Conservation (phyloP, 30 jellyfish, hydroid and myxozoan genomes). For the Turritopsis rubra region DNA sequence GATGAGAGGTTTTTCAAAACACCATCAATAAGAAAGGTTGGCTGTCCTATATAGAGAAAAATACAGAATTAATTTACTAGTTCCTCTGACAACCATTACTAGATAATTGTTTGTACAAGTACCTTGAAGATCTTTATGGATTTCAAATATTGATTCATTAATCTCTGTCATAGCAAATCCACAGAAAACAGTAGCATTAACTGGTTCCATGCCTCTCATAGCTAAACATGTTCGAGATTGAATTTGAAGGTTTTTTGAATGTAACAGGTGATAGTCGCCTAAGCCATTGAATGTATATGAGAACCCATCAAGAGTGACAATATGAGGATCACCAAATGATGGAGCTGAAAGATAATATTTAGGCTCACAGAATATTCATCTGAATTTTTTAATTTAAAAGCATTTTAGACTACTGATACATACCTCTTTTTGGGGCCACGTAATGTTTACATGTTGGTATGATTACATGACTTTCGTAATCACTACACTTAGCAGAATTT, state of each 20-base stretch:
- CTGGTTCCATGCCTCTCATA: background rate
- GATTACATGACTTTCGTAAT: constrained; percentile 27
- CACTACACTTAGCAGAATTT: constrained; percentile 20
- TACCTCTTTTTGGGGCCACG: constrained; percentile 21
- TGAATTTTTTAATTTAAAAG: background rate
- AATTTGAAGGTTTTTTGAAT: constrained; percentile 5
- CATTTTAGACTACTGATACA: background rate
- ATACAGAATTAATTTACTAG: too few species aligned
- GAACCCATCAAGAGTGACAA: constrained; percentile 87
- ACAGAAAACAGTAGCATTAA: constrained; percentile 44
- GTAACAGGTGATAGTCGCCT: constrained; percentile 81
- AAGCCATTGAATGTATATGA: constrained; percentile 73
- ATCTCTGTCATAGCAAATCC: constrained; percentile 41
- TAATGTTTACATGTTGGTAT: constrained; percentile 18
- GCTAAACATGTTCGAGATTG: constrained; percentile 53
- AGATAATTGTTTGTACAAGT: background rate
- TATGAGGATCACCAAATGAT: constrained; percentile 85
- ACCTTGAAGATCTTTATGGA: constrained; percentile 36
- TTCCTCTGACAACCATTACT: too few species aligned
- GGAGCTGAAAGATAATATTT: constrained; percentile 2
- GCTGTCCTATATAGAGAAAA: background rate
- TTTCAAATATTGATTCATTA: constrained; percentile 28
- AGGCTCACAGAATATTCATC: background rate
- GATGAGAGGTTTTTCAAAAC: background rate
- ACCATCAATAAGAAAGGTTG: background rate